Evolutionary conservation across 2,888 invertebrate species (phyloP).

Genomic region (Drosophila mercatorum): DNA sequence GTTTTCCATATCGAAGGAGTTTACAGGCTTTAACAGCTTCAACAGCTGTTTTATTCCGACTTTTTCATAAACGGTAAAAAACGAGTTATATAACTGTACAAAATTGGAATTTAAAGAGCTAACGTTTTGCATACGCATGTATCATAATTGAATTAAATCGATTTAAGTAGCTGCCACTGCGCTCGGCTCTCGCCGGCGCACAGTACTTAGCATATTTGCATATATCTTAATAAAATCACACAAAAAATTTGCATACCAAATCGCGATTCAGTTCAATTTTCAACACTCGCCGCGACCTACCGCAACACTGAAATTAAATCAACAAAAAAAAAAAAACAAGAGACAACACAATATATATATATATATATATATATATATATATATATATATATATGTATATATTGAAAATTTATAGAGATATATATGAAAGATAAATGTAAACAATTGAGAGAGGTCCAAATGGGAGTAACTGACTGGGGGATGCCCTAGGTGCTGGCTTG

Average conservation of each 20-base stretch:
- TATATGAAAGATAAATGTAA: constrained; percentile 23
- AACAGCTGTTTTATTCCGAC: not conserved
- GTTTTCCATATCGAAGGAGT: not conserved
- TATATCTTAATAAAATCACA: constrained; percentile 29
- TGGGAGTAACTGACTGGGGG: not conserved
- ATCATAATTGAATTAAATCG: constrained; percentile 10
- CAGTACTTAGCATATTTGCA: constrained; percentile 32
- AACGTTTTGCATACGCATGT: not conserved
- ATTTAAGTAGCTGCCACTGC: constrained; percentile 39
- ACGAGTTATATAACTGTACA: not conserved
- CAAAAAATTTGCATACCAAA: constrained; percentile 42
- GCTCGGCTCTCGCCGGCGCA: constrained; percentile 3
- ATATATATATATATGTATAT: constrained; percentile 8
- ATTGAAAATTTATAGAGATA: constrained; percentile 38
- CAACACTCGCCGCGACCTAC: constrained; percentile 63
- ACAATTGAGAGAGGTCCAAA: not conserved
- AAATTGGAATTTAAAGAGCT: not conserved
- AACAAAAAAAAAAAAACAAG: constrained; percentile 2
- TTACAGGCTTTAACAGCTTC: not conserved
- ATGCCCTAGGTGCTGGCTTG: not conserved
- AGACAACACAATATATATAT: constrained; percentile 1
- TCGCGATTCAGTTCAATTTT: constrained; percentile 45
- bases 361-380: constrained; percentile 12
- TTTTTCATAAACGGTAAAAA: not conserved
- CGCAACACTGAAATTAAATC: constrained; percentile 55